phyloP scores from a whole-genome alignment of 2,888 invertebrate species.

The Polydrusus cervinus region DNA sequence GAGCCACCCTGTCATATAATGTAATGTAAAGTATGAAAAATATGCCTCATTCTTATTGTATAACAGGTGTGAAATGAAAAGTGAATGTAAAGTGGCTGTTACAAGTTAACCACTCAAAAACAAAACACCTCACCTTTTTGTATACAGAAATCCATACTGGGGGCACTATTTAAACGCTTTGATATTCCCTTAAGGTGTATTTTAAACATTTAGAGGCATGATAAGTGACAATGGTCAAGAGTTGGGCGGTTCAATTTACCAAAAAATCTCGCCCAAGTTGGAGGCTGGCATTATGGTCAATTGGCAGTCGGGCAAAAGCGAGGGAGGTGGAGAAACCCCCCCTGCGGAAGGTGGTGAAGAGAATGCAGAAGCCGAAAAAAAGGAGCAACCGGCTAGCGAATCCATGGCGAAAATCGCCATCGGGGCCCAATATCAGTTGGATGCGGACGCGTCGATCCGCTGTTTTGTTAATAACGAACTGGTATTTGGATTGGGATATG shows the following conservation, averaged over 20 bases:
- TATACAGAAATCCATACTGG: neutral
- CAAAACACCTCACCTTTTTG: neutral
- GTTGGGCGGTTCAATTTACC: slow-evolving; percentile 94
- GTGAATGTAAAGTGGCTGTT: too few species aligned
- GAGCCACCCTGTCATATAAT: too few species aligned
- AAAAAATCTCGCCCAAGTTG: slow-evolving; percentile 89
- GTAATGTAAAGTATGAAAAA: too few species aligned
- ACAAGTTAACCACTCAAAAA: neutral
- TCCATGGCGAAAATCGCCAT: slow-evolving; percentile 94
- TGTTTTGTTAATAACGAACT: slow-evolving; percentile 96
- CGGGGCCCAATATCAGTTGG: slow-evolving; percentile 90
- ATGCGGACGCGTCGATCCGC: slow-evolving; percentile 87
- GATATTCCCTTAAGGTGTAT: neutral
- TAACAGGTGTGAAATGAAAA: neutral
- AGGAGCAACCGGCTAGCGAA: slow-evolving; percentile 15
- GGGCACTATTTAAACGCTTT: neutral
- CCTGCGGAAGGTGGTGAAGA: slow-evolving; percentile 6
- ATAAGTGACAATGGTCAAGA: slow-evolving; percentile 93
- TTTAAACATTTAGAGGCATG: slow-evolving; percentile 29
- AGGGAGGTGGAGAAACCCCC: slow-evolving; percentile 17
- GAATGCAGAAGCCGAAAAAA: neutral
- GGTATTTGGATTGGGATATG: slow-evolving; percentile 94
- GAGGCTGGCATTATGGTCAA: slow-evolving; percentile 93
- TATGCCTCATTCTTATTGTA: neutral
- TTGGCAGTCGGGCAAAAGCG: slow-evolving; percentile 88